Conservation (phyloP, 2,113 vertebrate species). For the Hypomesus transpacificus region DNA sequence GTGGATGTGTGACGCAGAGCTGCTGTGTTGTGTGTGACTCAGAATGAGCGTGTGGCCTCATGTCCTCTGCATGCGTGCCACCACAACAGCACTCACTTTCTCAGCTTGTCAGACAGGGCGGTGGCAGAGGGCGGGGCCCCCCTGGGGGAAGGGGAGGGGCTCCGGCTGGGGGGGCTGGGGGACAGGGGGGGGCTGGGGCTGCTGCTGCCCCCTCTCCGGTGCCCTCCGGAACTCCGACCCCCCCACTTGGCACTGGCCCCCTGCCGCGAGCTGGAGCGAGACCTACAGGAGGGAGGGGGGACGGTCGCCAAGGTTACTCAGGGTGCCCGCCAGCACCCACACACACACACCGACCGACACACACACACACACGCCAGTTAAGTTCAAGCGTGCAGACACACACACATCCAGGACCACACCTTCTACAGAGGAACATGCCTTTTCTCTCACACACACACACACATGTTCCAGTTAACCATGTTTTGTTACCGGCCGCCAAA, state of each 20-base stretch:
- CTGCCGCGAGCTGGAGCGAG: slow-evolving; percentile 80
- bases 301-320: not conserved
- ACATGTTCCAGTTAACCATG: not conserved
- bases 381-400: not conserved
- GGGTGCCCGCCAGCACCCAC: no score
- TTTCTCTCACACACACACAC: no score
- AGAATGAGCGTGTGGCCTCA: not conserved
- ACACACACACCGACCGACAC: no score
- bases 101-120: slow-evolving; percentile 83
- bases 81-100: slow-evolving; percentile 77
- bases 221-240: slow-evolving; percentile 63
- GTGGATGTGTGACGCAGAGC: no score
- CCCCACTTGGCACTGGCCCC: slow-evolving; percentile 74
- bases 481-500: rapidly evolving
- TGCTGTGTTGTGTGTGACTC: not conserved
- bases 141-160: slow-evolving; percentile 74
- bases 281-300: slow-evolving; percentile 47
- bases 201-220: slow-evolving; percentile 69
- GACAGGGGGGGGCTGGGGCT: slow-evolving; percentile 79
- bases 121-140: slow-evolving; percentile 67
- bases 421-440: no score
- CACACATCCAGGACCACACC: no score
- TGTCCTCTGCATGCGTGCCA: not conserved
- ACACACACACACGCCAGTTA: rapidly evolving
- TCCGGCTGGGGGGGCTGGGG: slow-evolving; percentile 66